phyloP scores from a whole-genome alignment of 1,140 invertebrate genomes.

The Rhagoletis zephyria region DNA sequence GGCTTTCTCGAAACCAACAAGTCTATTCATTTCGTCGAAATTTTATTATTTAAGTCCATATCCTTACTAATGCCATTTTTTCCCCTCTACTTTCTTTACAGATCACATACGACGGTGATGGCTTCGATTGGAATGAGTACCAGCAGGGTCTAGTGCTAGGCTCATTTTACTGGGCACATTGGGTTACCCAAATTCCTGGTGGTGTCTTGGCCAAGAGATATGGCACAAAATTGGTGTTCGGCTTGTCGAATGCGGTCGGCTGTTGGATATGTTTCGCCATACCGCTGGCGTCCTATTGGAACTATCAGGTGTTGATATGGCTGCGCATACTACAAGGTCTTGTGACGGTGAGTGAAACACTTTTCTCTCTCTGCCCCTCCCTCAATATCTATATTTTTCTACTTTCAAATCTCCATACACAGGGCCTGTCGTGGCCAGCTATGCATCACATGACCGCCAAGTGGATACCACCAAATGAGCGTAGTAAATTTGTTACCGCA shows the following conservation, averaged over 20 bases:
- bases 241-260: conserved; percentile 79
- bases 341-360: conserved; percentile 77
- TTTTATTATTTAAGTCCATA: neutral
- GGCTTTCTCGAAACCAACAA: too few species aligned
- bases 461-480: conserved; percentile 87
- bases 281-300: conserved; percentile 78
- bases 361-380: neutral
- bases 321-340: conserved; percentile 83
- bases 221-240: conserved; percentile 83
- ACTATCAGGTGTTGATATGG: conserved; percentile 77
- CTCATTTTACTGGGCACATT: conserved; percentile 84
- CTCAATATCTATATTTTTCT: neutral
- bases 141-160: conserved; percentile 81
- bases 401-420: conserved; percentile 48
- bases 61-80: neutral
- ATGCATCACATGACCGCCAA: conserved; percentile 84
- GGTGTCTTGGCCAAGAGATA: conserved; percentile 81
- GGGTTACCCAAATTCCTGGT: conserved; percentile 83
- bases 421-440: conserved; percentile 88
- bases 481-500: conserved; percentile 82
- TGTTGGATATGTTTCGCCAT: conserved; percentile 82
- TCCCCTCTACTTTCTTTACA: conserved; percentile 53
- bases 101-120: conserved; percentile 68
- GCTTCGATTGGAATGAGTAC: conserved; percentile 80
- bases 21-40: too few species aligned